Evolutionary conservation across 2,888 invertebrate genomes (phyloP).

Genomic region (Dasysyrphus albostriatus): DNA sequence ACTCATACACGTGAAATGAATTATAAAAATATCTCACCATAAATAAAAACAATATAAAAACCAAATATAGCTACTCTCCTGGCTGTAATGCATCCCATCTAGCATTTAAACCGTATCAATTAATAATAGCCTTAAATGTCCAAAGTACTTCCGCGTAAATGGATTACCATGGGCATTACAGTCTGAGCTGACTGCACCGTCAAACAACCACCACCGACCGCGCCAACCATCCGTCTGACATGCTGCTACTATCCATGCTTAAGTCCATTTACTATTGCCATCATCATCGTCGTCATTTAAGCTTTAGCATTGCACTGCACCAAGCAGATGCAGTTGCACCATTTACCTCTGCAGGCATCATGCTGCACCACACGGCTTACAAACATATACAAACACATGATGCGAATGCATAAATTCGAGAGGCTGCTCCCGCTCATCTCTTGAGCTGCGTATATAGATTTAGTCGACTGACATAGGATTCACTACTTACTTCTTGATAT

Average conservation of each 20-base stretch:
- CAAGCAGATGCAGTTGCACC: conserved; percentile 46
- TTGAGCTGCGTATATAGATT: conserved; percentile 50
- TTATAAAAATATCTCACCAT: conserved; percentile 68
- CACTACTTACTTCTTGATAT: conserved; percentile 54
- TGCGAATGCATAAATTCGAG: neutral
- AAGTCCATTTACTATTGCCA: conserved; percentile 52
- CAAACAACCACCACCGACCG: neutral
- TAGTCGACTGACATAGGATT: conserved; percentile 37
- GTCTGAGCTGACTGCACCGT: conserved; percentile 40
- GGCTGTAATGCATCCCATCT: conserved; percentile 66
- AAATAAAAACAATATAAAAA: conserved; percentile 38
- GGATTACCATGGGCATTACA: conserved; percentile 67
- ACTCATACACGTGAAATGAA: conserved; percentile 49
- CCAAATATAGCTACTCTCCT: conserved; percentile 23
- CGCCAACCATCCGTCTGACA: conserved; percentile 7
- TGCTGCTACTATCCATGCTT: conserved; percentile 25
- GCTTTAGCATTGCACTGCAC: conserved; percentile 1
- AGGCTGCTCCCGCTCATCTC: conserved; percentile 37
- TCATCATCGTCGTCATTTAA: conserved; percentile 49
- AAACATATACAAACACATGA: conserved; percentile 3
- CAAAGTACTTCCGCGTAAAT: conserved; percentile 74
- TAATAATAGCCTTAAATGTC: conserved; percentile 74
- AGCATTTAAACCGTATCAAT: conserved; percentile 75
- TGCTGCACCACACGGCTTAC: conserved; percentile 16
- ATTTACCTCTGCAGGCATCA: conserved; percentile 58